phyloP scores from a whole-genome alignment of 2,797 vertebrate species.

The Pseudocheirus occidentalis region DNA sequence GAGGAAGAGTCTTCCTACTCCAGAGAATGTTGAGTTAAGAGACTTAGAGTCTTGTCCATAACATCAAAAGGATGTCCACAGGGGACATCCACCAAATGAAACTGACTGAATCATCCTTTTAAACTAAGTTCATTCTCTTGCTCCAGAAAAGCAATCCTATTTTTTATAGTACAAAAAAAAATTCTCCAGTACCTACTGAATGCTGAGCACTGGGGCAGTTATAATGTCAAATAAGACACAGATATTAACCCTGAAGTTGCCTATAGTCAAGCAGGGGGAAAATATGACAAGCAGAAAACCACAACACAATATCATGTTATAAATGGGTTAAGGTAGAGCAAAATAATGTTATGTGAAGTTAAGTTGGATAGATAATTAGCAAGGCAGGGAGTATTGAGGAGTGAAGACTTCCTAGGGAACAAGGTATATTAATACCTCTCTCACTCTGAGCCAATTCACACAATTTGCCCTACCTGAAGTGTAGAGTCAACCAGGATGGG shows the following conservation, averaged over 20 bases:
- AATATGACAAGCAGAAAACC: not conserved
- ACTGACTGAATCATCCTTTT: not conserved
- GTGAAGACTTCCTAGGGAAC: not conserved
- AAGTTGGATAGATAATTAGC: not conserved
- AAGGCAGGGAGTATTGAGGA: not conserved
- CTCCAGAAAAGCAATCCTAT: not conserved
- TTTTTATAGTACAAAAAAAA: not conserved
- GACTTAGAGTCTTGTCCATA: not conserved
- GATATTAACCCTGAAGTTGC: not conserved
- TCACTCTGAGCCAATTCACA: not conserved
- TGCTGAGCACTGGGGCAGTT: not conserved
- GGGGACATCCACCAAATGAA: not conserved
- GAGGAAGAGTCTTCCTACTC: not conserved
- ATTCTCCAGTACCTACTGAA: not conserved
- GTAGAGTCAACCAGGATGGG: not conserved
- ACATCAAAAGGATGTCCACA: not conserved
- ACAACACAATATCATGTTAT: not conserved
- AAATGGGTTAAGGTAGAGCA: not conserved
- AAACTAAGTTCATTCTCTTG: not conserved
- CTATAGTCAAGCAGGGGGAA: not conserved
- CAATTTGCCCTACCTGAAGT: not conserved
- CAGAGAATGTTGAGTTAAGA: not conserved
- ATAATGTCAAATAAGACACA: not conserved
- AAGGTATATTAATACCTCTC: not conserved
- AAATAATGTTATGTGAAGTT: not conserved